phyloP scores from a whole-genome alignment of 2,797 vertebrate genomes.

The Bryconaethiops microstoma region DNA sequence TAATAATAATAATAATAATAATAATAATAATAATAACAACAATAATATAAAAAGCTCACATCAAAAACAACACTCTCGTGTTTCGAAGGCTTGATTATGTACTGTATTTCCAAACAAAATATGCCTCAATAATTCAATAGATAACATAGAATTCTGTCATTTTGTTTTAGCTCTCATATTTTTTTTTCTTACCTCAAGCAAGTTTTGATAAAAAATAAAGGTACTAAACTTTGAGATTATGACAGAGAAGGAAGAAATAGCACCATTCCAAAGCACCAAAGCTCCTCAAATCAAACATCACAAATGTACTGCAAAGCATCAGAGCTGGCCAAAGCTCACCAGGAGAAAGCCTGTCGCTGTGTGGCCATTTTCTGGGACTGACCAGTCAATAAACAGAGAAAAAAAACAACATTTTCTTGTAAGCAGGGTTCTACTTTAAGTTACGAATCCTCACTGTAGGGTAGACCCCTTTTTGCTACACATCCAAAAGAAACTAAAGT shows the following conservation, averaged over 20 bases:
- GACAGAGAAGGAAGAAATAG: slow-evolving; percentile 68
- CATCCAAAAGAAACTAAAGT: neutral
- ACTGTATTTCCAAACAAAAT: slow-evolving; percentile 23
- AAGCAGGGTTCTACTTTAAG: neutral
- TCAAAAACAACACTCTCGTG: slow-evolving; percentile 44
- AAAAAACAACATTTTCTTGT: neutral
- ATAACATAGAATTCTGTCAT: slow-evolving; percentile 53
- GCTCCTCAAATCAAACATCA: slow-evolving; percentile 2
- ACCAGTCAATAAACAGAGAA: neutral
- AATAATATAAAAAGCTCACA: slow-evolving; percentile 31
- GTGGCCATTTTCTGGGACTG: neutral
- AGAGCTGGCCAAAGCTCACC: neutral
- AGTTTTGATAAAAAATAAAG: slow-evolving; percentile 48
- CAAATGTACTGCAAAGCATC: neutral
- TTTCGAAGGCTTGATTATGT: slow-evolving; percentile 35
- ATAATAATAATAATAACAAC: slow-evolving; percentile 37
- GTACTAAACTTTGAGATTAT: slow-evolving; percentile 47
- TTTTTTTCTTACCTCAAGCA: slow-evolving; percentile 53
- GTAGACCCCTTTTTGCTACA: neutral
- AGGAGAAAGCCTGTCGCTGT: neutral
- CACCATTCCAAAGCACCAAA: slow-evolving; percentile 78
- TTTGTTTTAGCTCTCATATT: slow-evolving; percentile 48
- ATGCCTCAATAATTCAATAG: slow-evolving; percentile 26
- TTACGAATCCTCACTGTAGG: neutral
- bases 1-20: slow-evolving; percentile 20